phyloP scores from a whole-genome alignment of 1,140 invertebrate species.

The Pygmarrhopalites habei region DNA sequence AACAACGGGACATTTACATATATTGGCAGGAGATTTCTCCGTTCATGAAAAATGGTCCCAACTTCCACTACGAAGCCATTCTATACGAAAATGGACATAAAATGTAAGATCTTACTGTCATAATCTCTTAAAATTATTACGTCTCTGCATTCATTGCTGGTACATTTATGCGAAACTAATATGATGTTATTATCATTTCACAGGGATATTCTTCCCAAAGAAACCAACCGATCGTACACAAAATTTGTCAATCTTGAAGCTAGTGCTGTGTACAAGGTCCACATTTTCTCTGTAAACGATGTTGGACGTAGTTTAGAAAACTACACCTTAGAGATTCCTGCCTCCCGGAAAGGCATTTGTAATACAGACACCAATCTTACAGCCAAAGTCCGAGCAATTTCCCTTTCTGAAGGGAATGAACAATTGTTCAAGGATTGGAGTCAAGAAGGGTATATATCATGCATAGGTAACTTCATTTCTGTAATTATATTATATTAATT shows the following conservation, averaged over 20 bases:
- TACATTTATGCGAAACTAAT: neutral
- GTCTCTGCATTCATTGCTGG: no score
- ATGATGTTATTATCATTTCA: neutral
- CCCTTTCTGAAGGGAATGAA: neutral
- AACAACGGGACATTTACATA: neutral
- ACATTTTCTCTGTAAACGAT: slow-evolving; percentile 51
- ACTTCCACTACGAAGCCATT: no score
- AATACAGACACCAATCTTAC: slow-evolving; percentile 31
- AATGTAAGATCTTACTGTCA: no score
- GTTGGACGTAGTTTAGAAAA: slow-evolving; percentile 51
- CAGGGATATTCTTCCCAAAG: slow-evolving; percentile 42
- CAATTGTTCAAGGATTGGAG: slow-evolving; percentile 31
- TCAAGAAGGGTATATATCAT: slow-evolving; percentile 25
- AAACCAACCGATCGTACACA: slow-evolving; percentile 49
- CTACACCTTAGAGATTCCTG: slow-evolving; percentile 55
- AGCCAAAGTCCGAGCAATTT: slow-evolving; percentile 32
- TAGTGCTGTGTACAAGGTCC: slow-evolving; percentile 48
- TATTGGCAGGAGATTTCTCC: no score
- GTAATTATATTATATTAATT: neutral
- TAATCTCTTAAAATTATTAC: no score
- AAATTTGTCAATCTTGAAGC: slow-evolving; percentile 49
- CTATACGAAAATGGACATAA: no score
- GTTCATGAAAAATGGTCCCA: no score
- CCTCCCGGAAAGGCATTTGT: slow-evolving; percentile 49
- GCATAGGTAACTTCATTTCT: slow-evolving; percentile 19